These are phyloP conservation scores for Grus americana DNA, from an alignment of 2,113 vertebrate genomes.

Conservation along the genomic window DNA sequence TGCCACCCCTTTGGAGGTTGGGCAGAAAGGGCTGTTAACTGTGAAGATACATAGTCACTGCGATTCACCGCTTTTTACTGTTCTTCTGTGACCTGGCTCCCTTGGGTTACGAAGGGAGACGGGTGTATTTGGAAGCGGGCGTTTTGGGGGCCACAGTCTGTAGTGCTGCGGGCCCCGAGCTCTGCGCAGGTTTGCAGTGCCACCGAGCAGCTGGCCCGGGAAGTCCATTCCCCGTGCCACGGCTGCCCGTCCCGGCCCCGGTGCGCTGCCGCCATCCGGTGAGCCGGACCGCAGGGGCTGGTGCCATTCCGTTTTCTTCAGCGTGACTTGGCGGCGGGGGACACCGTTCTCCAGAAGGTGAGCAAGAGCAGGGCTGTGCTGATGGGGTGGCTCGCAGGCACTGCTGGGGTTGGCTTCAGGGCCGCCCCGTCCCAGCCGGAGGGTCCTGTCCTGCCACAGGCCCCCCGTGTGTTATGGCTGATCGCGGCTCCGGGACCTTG, in stretches of 20 bases:
- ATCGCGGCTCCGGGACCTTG: fast-evolving
- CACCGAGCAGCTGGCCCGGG: fast-evolving
- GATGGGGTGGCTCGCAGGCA: fast-evolving
- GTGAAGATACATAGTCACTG: no score
- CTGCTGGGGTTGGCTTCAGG: fast-evolving
- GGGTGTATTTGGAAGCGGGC: fast-evolving
- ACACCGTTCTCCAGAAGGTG: neutral
- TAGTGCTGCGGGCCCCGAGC: no score
- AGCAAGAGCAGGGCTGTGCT: fast-evolving
- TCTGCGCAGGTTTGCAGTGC: fast-evolving
- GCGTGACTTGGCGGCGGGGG: fast-evolving
- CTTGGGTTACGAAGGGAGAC: neutral
- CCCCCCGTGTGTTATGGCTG: fast-evolving
- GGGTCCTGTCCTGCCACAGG: fast-evolving
- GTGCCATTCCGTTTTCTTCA: neutral
- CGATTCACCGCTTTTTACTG: fast-evolving
- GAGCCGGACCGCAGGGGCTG: fast-evolving
- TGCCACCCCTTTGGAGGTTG: no score
- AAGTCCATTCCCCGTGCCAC: fast-evolving
- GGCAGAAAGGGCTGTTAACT: neutral
- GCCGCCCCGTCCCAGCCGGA: fast-evolving
- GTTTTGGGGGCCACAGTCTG: fast-evolving
- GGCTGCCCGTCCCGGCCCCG: fast-evolving
- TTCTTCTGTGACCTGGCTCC: neutral
- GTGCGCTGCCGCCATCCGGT: fast-evolving